Evolutionary conservation across 2,113 vertebrate species (phyloP).

Genomic region (Benitochromis conjunctus): DNA sequence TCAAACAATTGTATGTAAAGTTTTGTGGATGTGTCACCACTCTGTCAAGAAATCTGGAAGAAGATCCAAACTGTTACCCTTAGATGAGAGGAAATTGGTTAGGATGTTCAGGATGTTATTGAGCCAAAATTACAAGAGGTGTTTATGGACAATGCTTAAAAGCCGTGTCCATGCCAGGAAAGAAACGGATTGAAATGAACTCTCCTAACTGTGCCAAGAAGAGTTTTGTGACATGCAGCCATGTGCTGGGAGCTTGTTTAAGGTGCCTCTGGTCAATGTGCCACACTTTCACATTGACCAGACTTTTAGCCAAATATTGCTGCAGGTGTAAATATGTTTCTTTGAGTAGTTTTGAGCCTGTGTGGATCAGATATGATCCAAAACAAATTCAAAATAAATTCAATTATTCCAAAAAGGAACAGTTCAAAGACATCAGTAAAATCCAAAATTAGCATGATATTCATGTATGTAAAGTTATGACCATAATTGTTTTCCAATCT

Average conservation of each 20-base stretch:
- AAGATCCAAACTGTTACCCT: background rate
- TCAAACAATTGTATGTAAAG: background rate
- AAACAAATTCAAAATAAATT: background rate
- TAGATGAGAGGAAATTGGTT: background rate
- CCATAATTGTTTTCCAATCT: background rate
- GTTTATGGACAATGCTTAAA: background rate
- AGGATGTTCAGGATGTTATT: background rate
- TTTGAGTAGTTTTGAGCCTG: background rate
- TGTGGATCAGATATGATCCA: background rate
- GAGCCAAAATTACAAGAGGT: background rate
- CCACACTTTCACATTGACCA: background rate
- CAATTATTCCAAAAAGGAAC: background rate
- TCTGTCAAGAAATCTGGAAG: background rate
- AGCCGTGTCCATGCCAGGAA: fast-evolving
- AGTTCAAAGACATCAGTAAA: background rate
- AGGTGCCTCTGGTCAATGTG: background rate
- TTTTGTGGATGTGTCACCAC: background rate
- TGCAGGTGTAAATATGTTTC: background rate
- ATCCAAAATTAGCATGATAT: background rate
- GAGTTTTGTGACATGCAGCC: background rate
- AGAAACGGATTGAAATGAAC: background rate
- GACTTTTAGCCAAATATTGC: background rate
- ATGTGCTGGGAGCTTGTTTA: background rate
- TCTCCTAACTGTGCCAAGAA: background rate
- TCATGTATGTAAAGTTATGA: background rate